phyloP scores from a whole-genome alignment of 2,888 invertebrate species.

The Sminthurinus aureus region DNA sequence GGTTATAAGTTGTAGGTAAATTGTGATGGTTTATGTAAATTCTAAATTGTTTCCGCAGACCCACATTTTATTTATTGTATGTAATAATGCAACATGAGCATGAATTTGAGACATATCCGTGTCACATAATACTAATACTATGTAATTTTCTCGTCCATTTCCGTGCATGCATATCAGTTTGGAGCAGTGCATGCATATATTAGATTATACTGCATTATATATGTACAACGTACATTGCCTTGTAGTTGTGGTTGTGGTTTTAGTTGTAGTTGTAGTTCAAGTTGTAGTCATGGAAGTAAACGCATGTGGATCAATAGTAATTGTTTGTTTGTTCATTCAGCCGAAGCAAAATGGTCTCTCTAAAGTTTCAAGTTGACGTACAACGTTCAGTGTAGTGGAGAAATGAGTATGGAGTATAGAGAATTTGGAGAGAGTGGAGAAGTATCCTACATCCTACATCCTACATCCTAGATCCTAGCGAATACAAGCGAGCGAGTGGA shows the following conservation, averaged over 20 bases:
- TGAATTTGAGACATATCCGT: too few relatives aligned
- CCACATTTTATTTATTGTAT: background rate
- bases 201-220: background rate
- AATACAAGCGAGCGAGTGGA: background rate
- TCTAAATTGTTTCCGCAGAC: background rate
- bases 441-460: background rate
- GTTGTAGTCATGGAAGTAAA: conserved; percentile 25
- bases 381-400: too few relatives aligned
- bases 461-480: too few relatives aligned
- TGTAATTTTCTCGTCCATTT: too few relatives aligned
- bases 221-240: too few relatives aligned
- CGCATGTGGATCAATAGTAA: conserved; percentile 35
- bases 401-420: conserved; percentile 2
- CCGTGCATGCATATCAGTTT: too few relatives aligned
- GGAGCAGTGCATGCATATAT: too few relatives aligned
- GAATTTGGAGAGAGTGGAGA: background rate
- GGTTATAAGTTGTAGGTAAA: background rate
- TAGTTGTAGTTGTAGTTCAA: background rate
- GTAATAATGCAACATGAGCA: background rate
- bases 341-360: conserved; percentile 33
- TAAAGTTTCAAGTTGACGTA: conserved; percentile 31
- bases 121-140: background rate
- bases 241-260: background rate
- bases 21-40: background rate
- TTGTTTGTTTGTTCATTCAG: conserved; percentile 34